These are phyloP conservation scores for Passer domesticus DNA, from an alignment of 2,113 vertebrate genomes.

Conservation along the genomic window DNA sequence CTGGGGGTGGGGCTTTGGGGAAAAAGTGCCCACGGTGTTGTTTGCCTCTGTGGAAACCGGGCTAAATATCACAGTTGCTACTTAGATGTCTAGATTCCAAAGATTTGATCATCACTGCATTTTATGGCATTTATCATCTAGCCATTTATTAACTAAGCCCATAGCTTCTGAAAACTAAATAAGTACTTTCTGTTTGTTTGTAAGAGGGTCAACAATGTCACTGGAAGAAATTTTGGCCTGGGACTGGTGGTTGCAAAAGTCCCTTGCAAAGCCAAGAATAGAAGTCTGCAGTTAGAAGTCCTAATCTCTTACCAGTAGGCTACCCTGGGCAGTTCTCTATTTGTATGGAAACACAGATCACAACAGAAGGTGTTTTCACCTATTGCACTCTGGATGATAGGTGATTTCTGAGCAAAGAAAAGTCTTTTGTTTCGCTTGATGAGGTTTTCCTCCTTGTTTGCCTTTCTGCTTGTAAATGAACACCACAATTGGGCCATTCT, in stretches of 20 bases:
- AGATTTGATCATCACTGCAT: neutral
- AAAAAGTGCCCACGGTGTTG: neutral
- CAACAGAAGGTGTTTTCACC: neutral
- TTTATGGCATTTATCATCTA: neutral
- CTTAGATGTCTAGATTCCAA: neutral
- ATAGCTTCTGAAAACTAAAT: neutral
- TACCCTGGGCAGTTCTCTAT: neutral
- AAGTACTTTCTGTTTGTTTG: neutral
- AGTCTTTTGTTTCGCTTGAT: neutral
- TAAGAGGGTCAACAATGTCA: neutral
- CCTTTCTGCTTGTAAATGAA: neutral
- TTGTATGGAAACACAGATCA: neutral
- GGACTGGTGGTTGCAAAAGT: neutral
- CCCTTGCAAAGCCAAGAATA: neutral
- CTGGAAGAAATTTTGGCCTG: neutral
- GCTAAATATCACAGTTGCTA: neutral
- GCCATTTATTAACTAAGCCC: conserved; percentile 13
- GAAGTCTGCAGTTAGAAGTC: neutral
- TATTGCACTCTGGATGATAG: neutral
- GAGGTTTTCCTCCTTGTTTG: neutral
- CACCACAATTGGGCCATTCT: neutral
- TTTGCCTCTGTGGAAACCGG: neutral
- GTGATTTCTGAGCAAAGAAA: neutral
- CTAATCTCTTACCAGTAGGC: neutral
- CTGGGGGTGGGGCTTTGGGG: neutral